These are phyloP conservation scores for Galeopterus variegatus DNA, from an alignment of 2,113 vertebrate genomes.

Conservation along the genomic window DNA sequence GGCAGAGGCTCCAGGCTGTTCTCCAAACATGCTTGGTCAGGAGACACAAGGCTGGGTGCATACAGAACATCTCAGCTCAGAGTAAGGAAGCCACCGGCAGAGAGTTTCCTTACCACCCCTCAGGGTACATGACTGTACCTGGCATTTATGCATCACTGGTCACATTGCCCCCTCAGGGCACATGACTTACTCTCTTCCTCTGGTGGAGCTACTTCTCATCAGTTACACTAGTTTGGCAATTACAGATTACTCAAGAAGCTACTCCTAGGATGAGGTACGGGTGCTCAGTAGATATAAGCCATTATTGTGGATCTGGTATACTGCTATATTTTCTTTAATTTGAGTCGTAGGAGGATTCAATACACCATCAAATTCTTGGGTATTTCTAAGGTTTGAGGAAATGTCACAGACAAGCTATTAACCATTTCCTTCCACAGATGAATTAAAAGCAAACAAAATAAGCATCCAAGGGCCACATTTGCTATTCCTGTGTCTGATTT, in stretches of 20 bases:
- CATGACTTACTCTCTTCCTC: neutral
- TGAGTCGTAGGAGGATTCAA: neutral
- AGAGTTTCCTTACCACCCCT: neutral
- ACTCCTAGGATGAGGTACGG: neutral
- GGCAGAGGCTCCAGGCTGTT: neutral
- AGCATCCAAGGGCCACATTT: neutral
- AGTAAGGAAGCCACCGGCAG: neutral
- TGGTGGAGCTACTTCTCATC: neutral
- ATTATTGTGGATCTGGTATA: neutral
- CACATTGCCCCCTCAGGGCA: neutral
- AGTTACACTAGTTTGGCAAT: neutral
- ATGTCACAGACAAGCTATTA: neutral
- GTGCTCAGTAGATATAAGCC: too few species aligned
- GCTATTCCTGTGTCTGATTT: neutral
- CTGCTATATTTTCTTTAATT: neutral
- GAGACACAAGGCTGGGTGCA: neutral
- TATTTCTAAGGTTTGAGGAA: neutral
- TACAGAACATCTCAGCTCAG: neutral
- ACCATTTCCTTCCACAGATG: neutral
- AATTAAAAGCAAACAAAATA: conserved; percentile 4
- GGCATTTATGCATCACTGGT: neutral
- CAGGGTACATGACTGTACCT: neutral
- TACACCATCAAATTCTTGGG: neutral
- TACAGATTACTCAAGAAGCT: neutral
- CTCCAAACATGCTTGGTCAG: neutral